Conservation (phyloP, 2,888 invertebrate genomes). For the Caenorhabditis virilis region DNA sequence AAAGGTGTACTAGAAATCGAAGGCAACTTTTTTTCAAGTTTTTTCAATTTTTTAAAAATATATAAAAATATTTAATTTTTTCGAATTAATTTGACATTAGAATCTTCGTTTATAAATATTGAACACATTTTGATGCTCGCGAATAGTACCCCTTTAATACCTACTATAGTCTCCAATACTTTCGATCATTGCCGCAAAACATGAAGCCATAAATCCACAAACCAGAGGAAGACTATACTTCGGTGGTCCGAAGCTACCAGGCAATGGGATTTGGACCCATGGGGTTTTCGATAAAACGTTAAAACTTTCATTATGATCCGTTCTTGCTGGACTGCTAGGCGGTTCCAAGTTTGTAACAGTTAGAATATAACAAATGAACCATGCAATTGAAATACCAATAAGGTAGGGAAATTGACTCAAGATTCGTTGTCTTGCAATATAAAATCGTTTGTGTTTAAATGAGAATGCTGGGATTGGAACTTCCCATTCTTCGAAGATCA, state of each 20-base stretch:
- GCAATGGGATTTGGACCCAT: conserved; percentile 61
- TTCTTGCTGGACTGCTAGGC: conserved; percentile 43
- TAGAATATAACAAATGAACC: conserved; percentile 53
- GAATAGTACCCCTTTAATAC: not conserved
- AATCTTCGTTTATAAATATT: too few species aligned
- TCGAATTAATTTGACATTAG: too few species aligned
- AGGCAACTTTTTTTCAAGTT: too few species aligned
- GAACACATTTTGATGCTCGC: too few species aligned
- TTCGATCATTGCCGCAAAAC: conserved; percentile 56
- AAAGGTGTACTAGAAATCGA: too few species aligned
- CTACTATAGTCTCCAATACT: conserved; percentile 52
- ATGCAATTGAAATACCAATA: conserved; percentile 52
- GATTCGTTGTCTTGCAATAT: conserved; percentile 29
- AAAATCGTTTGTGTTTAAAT: conserved; percentile 23
- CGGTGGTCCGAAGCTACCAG: conserved; percentile 55
- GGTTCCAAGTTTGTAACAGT: conserved; percentile 51
- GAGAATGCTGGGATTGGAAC: conserved; percentile 56
- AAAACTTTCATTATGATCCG: conserved; percentile 55
- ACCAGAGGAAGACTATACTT: conserved; percentile 42
- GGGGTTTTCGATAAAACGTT: conserved; percentile 50
- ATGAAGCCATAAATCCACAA: conserved; percentile 56
- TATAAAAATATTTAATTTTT: too few species aligned
- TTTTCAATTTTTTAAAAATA: too few species aligned
- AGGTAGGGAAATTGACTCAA: conserved; percentile 64
- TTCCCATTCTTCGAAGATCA: conserved; percentile 51